Base-by-base conservation (phyloP, 2,797 vertebrate genomes). In the Periophthalmus magnuspinnatus region DNA sequence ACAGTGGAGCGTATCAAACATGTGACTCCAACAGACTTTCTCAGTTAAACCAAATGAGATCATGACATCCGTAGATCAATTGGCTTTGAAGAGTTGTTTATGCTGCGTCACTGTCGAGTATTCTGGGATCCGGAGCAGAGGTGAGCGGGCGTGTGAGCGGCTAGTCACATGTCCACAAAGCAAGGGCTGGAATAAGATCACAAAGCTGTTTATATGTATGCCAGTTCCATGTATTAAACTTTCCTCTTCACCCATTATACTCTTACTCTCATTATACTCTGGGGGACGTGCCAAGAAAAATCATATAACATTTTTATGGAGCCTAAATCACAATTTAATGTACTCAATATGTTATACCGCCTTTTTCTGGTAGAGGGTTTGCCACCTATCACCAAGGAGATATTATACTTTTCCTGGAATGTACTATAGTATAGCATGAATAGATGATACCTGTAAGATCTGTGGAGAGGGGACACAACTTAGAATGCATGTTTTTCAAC, bases 91-190 rank as follows among this genome's bases (percentile, higher is more conserved):
- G 50, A 78, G 45, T 69, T 67, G 69, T 75, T 82, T 78, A 77
- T 13, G 9, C 77, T 80, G 84, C 86, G 76, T 89, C 85, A 84
- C 78, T 68, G 79, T 41, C 5, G 36, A 81, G 83, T 71, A 82
- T 80, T 84, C 74, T 75, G 72, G 74, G 64, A 67, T 73, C 68
- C 58, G 66, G 78, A 68, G 81, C 72, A 77, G 19, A 47, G 69
- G 69, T 69, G 70, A 41, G 72, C 22, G 11, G 77, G 71, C 88
- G 75, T 89, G 79, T 91, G 90, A 93, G 91, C 80, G 21, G 71
- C 75, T 74, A 79, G 84, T 93, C 92, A 92, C 89, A 91, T 93
- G 92, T 78, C 83, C 84, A 66, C 54, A n/a, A 47, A 72, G 84
- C 13, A 4, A 17, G 24, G 6, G 6, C 48, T 52, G 48, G 55